These are phyloP conservation scores for Minunthozetes semirufus DNA, from an alignment of 2,888 invertebrate genomes.

Conservation along the genomic window DNA sequence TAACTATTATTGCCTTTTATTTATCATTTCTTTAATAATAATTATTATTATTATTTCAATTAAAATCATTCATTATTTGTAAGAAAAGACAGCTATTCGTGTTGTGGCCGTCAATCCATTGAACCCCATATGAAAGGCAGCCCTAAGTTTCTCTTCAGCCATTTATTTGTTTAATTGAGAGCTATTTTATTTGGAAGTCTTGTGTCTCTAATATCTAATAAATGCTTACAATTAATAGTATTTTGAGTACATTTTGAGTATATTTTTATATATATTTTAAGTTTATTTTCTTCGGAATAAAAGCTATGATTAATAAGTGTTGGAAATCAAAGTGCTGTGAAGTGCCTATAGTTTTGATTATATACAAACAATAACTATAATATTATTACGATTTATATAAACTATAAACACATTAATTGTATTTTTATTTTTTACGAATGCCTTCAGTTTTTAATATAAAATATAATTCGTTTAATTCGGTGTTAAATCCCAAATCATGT, in stretches of 20 bases:
- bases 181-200: not conserved
- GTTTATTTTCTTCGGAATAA: no score
- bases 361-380: not conserved
- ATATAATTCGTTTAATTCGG: no score
- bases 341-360: not conserved
- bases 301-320: no score
- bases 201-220: not conserved
- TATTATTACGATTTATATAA: not conserved
- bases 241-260: conserved; percentile 2
- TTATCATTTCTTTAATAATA: conserved; percentile 1
- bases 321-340: conserved; percentile 9
- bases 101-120: no score
- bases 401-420: not conserved
- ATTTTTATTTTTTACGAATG: conserved; percentile 12
- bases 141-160: not conserved
- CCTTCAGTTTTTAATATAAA: conserved; percentile 3
- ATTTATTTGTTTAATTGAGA: not conserved
- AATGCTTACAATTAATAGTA: not conserved
- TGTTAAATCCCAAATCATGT: not conserved
- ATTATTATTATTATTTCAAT: not conserved
- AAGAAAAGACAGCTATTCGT: not conserved
- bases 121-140: conserved; percentile 24
- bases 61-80: conserved; percentile 16
- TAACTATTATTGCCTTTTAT: not conserved
- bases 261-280: conserved; percentile 9